These are phyloP conservation scores for Cherax quadricarinatus DNA, from an alignment of 1,140 invertebrate genomes.

Conservation along the genomic window DNA sequence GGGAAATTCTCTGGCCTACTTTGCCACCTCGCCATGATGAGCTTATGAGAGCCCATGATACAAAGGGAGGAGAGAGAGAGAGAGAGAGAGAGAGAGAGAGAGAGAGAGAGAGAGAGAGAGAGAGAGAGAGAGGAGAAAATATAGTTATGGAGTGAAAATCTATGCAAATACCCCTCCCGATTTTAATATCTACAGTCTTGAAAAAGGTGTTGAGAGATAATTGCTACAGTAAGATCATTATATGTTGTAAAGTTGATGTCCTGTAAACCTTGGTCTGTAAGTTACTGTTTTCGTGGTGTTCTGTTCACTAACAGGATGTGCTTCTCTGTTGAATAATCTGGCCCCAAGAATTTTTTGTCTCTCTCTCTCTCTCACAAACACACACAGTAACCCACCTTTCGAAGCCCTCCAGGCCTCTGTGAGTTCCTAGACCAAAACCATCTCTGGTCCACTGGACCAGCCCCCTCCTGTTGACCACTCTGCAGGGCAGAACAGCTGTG, in stretches of 20 bases:
- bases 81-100: neutral
- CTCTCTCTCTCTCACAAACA: slow-evolving; percentile 4
- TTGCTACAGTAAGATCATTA: too few species aligned
- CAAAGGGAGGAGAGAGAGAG: neutral
- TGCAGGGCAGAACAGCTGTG: slow-evolving; percentile 54
- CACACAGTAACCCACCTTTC: slow-evolving; percentile 30
- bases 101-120: slow-evolving; percentile 10
- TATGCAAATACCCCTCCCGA: too few species aligned
- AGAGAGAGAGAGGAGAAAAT: neutral
- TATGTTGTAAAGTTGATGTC: too few species aligned
- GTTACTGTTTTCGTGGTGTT: too few species aligned
- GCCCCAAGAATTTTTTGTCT: neutral
- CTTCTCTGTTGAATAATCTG: too few species aligned
- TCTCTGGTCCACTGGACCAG: slow-evolving; percentile 95
- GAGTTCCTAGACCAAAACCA: slow-evolving; percentile 93
- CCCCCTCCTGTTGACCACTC: slow-evolving; percentile 89
- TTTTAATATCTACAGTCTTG: too few species aligned
- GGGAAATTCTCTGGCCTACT: neutral
- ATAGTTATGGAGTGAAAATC: too few species aligned
- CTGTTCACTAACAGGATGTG: too few species aligned
- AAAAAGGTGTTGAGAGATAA: too few species aligned
- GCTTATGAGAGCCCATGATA: neutral
- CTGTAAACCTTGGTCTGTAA: too few species aligned
- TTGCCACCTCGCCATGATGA: neutral
- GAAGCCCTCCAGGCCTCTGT: slow-evolving; percentile 83